phyloP scores from a whole-genome alignment of 2,113 vertebrate genomes.

The Cettia cetti region DNA sequence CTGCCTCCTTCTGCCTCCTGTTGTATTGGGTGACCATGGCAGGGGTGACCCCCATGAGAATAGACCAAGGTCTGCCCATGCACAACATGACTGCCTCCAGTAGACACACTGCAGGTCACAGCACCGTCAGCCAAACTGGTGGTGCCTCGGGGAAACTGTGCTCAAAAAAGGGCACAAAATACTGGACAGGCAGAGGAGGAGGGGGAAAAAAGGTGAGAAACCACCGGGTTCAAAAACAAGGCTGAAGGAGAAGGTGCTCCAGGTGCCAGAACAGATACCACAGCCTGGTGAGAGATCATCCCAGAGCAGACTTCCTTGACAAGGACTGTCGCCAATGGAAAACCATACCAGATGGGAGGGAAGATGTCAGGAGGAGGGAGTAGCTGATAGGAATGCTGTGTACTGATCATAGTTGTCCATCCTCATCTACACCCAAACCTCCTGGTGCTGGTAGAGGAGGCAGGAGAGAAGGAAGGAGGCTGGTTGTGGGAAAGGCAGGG shows the following conservation, averaged over 20 bases:
- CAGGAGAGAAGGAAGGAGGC: neutral
- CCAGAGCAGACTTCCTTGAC: neutral
- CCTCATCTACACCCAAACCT: too few relatives aligned
- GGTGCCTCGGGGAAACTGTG: neutral
- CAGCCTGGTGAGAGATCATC: neutral
- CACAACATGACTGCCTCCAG: fast-evolving
- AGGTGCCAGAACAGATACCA: neutral
- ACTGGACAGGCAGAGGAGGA: neutral
- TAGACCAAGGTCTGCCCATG: neutral
- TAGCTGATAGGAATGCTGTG: neutral
- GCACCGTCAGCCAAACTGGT: neutral
- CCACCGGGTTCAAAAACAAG: neutral
- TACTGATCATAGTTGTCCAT: fast-evolving
- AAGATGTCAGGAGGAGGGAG: neutral
- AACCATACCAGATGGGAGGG: neutral
- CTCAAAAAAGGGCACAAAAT: neutral
- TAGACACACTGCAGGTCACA: neutral
- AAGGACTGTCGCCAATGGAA: neutral
- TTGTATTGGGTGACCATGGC: fast-evolving
- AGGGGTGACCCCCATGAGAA: neutral
- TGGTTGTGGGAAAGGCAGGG: neutral
- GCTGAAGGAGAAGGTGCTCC: neutral
- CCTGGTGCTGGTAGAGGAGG: neutral
- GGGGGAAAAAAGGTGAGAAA: neutral
- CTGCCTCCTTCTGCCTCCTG: neutral